Evolutionary conservation across 2,888 invertebrate genomes (phyloP).

Genomic region (Dione juno): DNA sequence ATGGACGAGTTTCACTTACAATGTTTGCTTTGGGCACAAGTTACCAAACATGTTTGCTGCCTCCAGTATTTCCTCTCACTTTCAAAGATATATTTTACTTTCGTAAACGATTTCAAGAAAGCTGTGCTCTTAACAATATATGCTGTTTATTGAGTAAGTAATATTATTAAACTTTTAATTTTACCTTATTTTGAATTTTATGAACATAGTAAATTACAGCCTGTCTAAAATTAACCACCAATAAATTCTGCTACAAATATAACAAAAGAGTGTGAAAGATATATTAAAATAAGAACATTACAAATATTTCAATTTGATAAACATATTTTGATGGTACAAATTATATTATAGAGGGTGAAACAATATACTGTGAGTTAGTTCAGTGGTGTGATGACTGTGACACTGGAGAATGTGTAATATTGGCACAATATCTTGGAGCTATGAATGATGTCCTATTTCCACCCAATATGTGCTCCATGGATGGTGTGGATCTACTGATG

Average conservation of each 20-base stretch:
- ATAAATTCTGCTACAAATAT: too few species aligned
- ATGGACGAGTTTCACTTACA: slow-evolving; percentile 89
- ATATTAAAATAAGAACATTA: neutral
- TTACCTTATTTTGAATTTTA: neutral
- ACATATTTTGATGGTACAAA: too few species aligned
- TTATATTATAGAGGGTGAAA: slow-evolving; percentile 79
- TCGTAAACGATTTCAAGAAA: slow-evolving; percentile 69
- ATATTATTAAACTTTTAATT: neutral
- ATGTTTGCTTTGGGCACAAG: slow-evolving; percentile 87
- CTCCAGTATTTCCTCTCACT: slow-evolving; percentile 88
- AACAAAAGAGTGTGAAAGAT: neutral
- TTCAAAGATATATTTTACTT: slow-evolving; percentile 89
- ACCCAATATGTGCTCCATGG: slow-evolving; percentile 80
- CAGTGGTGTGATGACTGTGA: slow-evolving; percentile 82
- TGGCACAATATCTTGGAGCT: slow-evolving; percentile 86
- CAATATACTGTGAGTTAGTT: slow-evolving; percentile 85
- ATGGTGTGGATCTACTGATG: slow-evolving; percentile 88
- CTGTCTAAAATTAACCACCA: too few species aligned
- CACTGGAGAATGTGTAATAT: slow-evolving; percentile 70
- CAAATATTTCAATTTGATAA: neutral
- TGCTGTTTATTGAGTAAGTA: slow-evolving; percentile 75
- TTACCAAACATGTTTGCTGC: slow-evolving; percentile 86
- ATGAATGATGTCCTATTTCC: slow-evolving; percentile 87
- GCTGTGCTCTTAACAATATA: slow-evolving; percentile 73
- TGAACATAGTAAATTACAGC: too few species aligned